phyloP scores from a whole-genome alignment of 2,113 vertebrate genomes.

The Tinamus guttatus region DNA sequence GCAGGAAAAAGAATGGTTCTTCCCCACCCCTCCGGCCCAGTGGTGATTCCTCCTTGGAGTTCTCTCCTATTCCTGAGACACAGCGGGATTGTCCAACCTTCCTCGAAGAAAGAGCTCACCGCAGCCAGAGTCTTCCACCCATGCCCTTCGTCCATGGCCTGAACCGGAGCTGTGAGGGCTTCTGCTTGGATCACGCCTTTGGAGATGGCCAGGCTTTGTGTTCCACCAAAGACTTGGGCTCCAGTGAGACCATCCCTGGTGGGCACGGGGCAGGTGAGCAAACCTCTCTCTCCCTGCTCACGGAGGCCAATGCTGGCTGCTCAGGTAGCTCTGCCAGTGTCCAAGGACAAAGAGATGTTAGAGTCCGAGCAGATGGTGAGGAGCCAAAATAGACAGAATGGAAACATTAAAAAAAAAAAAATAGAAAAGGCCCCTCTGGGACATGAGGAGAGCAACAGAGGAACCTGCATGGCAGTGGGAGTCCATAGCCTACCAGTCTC shows the following conservation, averaged over 20 bases:
- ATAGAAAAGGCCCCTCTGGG: neutral
- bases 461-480: neutral
- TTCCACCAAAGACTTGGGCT: slow-evolving; percentile 2
- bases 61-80: slow-evolving; percentile 86
- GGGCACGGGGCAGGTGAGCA: slow-evolving; percentile 69
- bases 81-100: slow-evolving; percentile 65
- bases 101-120: slow-evolving; percentile 63
- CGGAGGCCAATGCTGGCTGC: slow-evolving; percentile 68
- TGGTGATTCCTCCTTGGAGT: slow-evolving; percentile 84
- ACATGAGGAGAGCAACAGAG: neutral
- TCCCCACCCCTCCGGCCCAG: slow-evolving; percentile 75
- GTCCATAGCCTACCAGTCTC: neutral
- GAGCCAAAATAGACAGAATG: neutral
- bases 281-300: slow-evolving; percentile 56
- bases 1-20: slow-evolving; percentile 83
- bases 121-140: slow-evolving; percentile 81
- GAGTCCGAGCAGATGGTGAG: slow-evolving; percentile 75
- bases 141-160: slow-evolving; percentile 80
- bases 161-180: slow-evolving; percentile 80
- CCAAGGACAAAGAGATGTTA: slow-evolving; percentile 51
- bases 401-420: neutral
- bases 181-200: slow-evolving; percentile 65
- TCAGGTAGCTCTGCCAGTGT: slow-evolving; percentile 41
- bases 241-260: slow-evolving; percentile 49
- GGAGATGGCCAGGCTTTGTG: slow-evolving; percentile 26